phyloP scores from a whole-genome alignment of 2,797 vertebrate genomes.

The Myotis daubentonii region DNA sequence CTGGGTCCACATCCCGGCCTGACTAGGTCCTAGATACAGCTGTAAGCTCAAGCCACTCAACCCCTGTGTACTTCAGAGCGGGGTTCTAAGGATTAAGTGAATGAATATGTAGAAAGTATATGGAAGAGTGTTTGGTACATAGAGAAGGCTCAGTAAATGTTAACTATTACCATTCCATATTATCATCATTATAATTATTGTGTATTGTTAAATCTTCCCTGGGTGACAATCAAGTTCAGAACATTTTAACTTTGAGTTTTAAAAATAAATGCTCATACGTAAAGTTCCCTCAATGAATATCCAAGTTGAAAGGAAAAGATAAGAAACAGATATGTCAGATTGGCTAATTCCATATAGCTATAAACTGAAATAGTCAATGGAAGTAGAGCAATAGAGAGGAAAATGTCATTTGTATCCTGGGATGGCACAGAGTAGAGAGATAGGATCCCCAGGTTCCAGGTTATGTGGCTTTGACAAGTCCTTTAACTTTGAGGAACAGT shows the following conservation, averaged over 20 bases:
- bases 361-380: not conserved
- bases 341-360: not conserved
- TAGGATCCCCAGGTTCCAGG: not conserved
- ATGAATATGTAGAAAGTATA: not conserved
- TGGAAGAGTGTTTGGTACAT: not conserved
- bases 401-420: not conserved
- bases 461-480: not conserved
- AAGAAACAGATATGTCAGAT: not conserved
- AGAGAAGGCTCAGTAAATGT: not conserved
- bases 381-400: not conserved
- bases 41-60: not conserved
- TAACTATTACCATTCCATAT: not conserved
- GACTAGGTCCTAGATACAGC: not conserved
- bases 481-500: not conserved
- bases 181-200: not conserved
- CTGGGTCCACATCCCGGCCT: constrained; percentile 19
- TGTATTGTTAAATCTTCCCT: not conserved
- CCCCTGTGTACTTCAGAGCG: not conserved
- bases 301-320: not conserved
- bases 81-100: not conserved
- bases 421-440: not conserved
- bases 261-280: not conserved
- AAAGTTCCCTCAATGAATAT: not conserved
- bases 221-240: not conserved
- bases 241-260: not conserved